A percentile compares a stretch with the other conserved stretches of the same genome.
These are phyloP conservation scores for Heloderma charlesbogerti DNA, from an alignment of 2,113 vertebrate species.

Conservation along the genomic window DNA sequence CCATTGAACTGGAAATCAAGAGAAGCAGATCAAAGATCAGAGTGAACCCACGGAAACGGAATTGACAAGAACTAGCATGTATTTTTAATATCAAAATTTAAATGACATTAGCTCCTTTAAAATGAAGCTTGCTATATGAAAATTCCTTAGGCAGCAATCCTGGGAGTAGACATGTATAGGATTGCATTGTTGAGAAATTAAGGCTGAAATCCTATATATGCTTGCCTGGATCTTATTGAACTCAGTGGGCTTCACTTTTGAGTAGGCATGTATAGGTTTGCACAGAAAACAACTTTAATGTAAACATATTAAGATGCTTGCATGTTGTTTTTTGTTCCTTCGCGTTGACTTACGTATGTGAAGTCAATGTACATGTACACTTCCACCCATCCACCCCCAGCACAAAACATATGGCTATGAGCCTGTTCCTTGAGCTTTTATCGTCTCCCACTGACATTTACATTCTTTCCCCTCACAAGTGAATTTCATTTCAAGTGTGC, in stretches of 20 bases:
- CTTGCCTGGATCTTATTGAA: not conserved
- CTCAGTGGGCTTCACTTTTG: no score
- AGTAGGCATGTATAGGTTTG: not conserved
- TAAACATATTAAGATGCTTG: not conserved
- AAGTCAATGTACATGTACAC: not conserved
- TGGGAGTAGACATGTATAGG: no score
- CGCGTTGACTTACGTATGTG: not conserved
- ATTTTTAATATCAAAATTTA: no score
- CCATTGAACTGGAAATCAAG: not conserved
- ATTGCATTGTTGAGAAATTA: not conserved
- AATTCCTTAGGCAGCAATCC: not conserved
- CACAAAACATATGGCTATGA: not conserved
- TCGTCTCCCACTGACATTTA: slow-evolving; percentile 23
- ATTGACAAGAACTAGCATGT: not conserved
- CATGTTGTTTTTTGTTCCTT: not conserved
- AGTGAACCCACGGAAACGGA: not conserved
- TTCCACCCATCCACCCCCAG: not conserved
- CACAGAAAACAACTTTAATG: no score
- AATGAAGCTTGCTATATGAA: not conserved
- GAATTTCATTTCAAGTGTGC: slow-evolving; percentile 53
- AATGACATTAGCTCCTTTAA: no score
- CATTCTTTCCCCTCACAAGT: slow-evolving; percentile 25
- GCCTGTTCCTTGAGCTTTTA: not conserved
- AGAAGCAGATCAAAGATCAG: not conserved
- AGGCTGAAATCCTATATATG: not conserved